Conservation (phyloP, 2,888 invertebrate genomes). For the Chloromyia formosa region DNA sequence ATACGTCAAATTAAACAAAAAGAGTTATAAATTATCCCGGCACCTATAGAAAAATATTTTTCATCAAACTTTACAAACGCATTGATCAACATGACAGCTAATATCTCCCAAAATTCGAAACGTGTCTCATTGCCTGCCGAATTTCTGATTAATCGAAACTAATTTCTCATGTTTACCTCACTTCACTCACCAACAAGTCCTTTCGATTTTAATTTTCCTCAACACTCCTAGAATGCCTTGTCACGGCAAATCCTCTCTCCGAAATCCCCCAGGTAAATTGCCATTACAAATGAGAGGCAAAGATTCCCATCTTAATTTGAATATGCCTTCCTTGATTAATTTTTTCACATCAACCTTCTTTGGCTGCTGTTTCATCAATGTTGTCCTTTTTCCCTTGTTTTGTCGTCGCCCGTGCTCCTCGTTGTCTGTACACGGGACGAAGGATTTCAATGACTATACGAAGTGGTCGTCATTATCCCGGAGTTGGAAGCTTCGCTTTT, state of each 20-base stretch:
- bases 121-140: background rate
- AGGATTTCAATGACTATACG: background rate
- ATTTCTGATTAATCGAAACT: background rate
- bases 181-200: background rate
- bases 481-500: constrained; percentile 1
- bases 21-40: too few relatives aligned
- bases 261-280: constrained; percentile 22
- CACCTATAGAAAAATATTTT: too few relatives aligned
- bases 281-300: constrained; percentile 38
- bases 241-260: background rate
- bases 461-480: constrained; percentile 2
- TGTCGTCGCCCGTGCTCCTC: background rate
- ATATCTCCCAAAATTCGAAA: background rate
- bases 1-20: too few relatives aligned
- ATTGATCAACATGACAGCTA: background rate
- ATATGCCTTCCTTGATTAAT: constrained; percentile 42
- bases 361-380: background rate
- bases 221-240: background rate
- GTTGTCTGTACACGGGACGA: background rate
- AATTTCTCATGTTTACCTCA: constrained; percentile 1
- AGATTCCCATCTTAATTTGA: constrained; percentile 42
- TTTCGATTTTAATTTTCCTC: background rate
- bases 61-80: too few relatives aligned
- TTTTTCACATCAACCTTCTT: constrained; percentile 18
- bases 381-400: background rate